Evolutionary conservation across 1,140 invertebrate species (phyloP), one percentile per base, ranked within the genome.

Genomic region (Neotoxoptera formosana): DNA sequence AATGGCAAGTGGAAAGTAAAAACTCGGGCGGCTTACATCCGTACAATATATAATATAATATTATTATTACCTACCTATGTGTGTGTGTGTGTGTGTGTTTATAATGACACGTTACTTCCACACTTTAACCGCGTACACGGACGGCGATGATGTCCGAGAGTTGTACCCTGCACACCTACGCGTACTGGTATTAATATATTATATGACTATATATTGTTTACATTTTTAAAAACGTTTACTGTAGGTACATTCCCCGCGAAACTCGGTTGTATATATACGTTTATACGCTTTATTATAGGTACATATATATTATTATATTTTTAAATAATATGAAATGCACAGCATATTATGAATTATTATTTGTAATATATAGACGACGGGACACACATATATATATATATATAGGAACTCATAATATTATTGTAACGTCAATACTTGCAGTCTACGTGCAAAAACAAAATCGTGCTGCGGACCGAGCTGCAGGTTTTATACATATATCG

Each of bases 371-470:
- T 9, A 30, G 11, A 48, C 34, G n/a, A n/a, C n/a, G n/a, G n/a
- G n/a, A n/a, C n/a, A n/a, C n/a, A n/a, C n/a, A n/a, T n/a, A n/a
- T n/a, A n/a, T n/a, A n/a, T n/a, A n/a, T n/a, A n/a, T n/a, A n/a
- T n/a, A 53, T 34, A 53, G 60, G 11, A 30, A 30, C 60, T 67
- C 14, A 30, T 30, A 67, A 67, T 41, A 67, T n/a, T 41, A 67
- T n/a, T 67, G 60, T 9, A 14, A 67, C 60, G 30, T n/a, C 30
- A 30, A 30, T 25, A 25, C 56, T 60, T 60, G 56, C n/a, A n/a
- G n/a, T 60, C 56, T n/a, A 67, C 60, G 60, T n/a, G 60, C 60
- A 67, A 53, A 53, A 89, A 90, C 9, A 60, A 90, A 87, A 90
- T 90, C 89, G 89, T 90, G 89, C 88, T n/a, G 48, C 7, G 34